Percentiles rank a stretch among this genome's conserved stretches.
phyloP scores from a whole-genome alignment of 2,113 vertebrate genomes.

The Chionomys nivalis region DNA sequence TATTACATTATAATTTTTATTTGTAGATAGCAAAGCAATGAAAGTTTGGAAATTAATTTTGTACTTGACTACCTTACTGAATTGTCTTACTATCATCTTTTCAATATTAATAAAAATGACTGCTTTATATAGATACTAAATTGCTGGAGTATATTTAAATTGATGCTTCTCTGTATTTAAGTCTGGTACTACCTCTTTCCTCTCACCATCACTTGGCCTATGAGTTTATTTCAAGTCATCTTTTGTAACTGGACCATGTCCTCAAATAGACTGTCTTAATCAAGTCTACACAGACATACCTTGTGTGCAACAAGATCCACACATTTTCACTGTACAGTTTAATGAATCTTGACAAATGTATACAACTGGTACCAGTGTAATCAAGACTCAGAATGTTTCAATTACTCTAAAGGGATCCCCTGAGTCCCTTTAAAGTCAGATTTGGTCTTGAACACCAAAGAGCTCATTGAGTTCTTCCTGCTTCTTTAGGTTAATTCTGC shows the following conservation, averaged over 20 bases:
- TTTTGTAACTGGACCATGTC: conserved; percentile 14
- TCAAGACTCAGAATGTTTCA: conserved; percentile 58
- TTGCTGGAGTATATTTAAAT: conserved; percentile 22
- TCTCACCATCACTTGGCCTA: background rate
- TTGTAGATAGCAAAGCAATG: background rate
- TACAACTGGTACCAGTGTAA: conserved; percentile 14
- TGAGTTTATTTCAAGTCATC: conserved; percentile 51
- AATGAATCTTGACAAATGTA: conserved; percentile 57
- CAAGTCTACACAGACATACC: background rate
- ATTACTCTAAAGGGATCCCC: conserved; percentile 18
- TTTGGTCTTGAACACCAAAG: conserved; percentile 23
- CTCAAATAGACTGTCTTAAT: conserved; percentile 20
- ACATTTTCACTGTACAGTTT: conserved; percentile 40
- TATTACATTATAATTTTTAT: conserved; percentile 26
- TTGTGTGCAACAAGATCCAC: background rate
- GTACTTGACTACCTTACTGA: background rate
- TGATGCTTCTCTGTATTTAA: background rate
- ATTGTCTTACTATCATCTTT: background rate
- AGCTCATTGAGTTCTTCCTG: background rate
- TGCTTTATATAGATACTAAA: background rate
- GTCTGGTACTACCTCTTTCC: background rate
- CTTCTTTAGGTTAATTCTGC: background rate
- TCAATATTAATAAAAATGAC: background rate
- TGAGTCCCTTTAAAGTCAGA: conserved; percentile 32
- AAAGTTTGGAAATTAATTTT: conserved; percentile 48